Evolutionary conservation across 2,888 invertebrate species (phyloP), one percentile per base, ranked within the genome.

Genomic region (Frankliniella intonsa): DNA sequence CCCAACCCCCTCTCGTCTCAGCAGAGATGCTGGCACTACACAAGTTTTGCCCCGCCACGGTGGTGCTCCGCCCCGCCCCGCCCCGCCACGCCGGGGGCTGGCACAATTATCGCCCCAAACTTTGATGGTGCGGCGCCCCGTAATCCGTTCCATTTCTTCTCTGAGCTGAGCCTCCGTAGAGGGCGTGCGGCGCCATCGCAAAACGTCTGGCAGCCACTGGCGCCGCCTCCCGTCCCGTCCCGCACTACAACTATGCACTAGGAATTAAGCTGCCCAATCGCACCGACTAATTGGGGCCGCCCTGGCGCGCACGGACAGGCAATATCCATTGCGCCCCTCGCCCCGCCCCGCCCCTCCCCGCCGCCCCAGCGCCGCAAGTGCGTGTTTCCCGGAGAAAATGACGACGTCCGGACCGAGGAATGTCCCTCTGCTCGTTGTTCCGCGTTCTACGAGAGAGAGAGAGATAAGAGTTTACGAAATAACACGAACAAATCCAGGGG

Each of bases 271-370:
- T 62, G n/a, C 62, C 62, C 62, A 62, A 62, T 62, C 62, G 62
- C 62, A 62, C 62, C 62, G 62, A 7, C 62, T 62, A 62, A 62
- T 62, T 62, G 62, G 62, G n/a, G 62, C 62, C 7, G 62, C 62
- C n/a, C 7, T 62, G 19, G 11, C 62, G 62, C 62, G 62, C 62
- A 62, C 62, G 62, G 62, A 62, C 62, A 62, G 62, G 62, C 62
- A 62, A 62, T 62, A 62, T 62, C 62, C 62, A 62, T 62, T 62
- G 62, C n/a, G 62, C 62, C 62, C 62, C 38, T n/a, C n/a, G 55
- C 14, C 55, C 10, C 55, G 7, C 7, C 62, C 14, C 62, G 7
- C 11, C 62, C 62, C 11, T 17, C 62, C 62, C 62, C 17, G 62
- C 11, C 12, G 62, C 62, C 62, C 17, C 11, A 17, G 62, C 12